A percentile compares a stretch with the other conserved stretches of the same genome.
Conservation (phyloP, 2,113 vertebrate genomes). For the Tenebrosternarchus preto region DNA sequence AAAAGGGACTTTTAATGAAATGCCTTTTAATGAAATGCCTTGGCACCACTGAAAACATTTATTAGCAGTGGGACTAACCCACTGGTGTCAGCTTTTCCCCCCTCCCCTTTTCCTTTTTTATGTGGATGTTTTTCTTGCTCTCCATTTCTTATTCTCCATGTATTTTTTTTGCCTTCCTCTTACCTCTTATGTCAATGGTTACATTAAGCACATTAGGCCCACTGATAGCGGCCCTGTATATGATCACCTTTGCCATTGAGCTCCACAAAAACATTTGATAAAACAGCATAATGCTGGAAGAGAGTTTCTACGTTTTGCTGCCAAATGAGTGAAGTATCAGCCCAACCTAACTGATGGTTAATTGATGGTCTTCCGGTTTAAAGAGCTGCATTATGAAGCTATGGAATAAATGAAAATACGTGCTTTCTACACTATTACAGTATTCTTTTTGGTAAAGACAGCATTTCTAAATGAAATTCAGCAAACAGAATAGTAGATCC, state of each 20-base stretch:
- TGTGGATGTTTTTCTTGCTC: not conserved
- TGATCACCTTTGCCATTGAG: too few relatives aligned
- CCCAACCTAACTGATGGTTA: too few relatives aligned
- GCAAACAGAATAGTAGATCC: not conserved
- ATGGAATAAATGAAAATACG: not conserved
- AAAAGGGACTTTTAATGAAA: slow-evolving; percentile 12
- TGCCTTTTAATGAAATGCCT: slow-evolving; percentile 1
- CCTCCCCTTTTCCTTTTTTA: not conserved
- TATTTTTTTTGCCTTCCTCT: not conserved
- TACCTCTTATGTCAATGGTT: not conserved
- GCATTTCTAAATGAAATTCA: not conserved
- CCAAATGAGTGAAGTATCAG: too few relatives aligned
- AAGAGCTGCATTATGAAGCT: not conserved
- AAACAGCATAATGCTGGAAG: not conserved
- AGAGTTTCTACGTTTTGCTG: too few relatives aligned
- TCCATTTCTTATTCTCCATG: not conserved
- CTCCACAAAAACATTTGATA: not conserved
- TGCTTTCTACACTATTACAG: not conserved
- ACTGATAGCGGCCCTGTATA: too few relatives aligned
- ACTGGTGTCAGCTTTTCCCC: slow-evolving; percentile 14
- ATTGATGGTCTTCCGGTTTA: too few relatives aligned
- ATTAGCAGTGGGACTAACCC: slow-evolving; percentile 2
- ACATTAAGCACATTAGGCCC: not conserved
- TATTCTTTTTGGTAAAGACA: not conserved
- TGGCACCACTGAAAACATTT: slow-evolving; percentile 7